Percentiles rank a stretch among this genome's conserved stretches.
Evolutionary conservation across 2,113 vertebrate genomes (phyloP).

Genomic region (Uropsilus gracilis): DNA sequence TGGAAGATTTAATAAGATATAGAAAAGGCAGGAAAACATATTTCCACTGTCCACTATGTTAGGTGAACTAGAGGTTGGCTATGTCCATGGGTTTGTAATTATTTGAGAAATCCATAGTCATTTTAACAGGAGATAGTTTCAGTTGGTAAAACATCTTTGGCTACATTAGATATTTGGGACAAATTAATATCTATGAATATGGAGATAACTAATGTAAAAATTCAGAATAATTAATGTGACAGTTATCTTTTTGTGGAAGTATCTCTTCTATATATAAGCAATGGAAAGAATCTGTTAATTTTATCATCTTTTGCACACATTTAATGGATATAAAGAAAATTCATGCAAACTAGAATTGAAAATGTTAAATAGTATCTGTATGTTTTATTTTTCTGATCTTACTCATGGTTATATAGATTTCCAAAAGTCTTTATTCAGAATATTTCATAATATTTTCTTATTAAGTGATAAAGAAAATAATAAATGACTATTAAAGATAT

Average conservation of each 20-base stretch:
- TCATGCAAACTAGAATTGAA: neutral
- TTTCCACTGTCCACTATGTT: neutral
- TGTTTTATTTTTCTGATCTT: neutral
- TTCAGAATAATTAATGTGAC: neutral
- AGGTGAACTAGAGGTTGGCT: neutral
- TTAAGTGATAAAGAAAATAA: neutral
- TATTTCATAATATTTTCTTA: neutral
- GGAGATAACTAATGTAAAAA: neutral
- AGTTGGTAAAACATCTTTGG: neutral
- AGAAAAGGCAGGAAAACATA: neutral
- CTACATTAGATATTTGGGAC: neutral
- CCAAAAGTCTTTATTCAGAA: neutral
- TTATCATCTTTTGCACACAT: neutral
- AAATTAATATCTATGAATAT: neutral
- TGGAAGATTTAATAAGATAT: neutral
- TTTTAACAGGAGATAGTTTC: neutral
- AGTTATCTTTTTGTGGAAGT: neutral
- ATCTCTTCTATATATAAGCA: neutral
- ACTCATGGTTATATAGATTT: neutral
- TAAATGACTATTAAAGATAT: conserved; percentile 31
- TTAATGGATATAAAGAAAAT: neutral
- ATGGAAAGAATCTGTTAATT: neutral
- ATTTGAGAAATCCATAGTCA: neutral
- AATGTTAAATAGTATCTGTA: neutral
- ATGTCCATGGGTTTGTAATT: neutral